phyloP scores from a whole-genome alignment of 2,888 invertebrate species.

The Gibbula magus region DNA sequence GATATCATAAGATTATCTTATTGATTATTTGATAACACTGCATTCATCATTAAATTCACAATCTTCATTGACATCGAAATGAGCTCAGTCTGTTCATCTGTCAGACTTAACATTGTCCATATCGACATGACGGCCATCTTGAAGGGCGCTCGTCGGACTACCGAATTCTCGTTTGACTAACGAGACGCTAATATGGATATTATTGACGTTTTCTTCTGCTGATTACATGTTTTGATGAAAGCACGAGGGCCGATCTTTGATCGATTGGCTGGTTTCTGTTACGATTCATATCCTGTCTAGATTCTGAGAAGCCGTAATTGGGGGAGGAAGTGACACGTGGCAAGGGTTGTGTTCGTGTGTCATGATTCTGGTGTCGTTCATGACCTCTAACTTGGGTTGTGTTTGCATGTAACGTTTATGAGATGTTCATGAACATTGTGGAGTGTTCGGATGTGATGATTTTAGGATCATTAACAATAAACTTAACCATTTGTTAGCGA shows the following conservation, averaged over 20 bases:
- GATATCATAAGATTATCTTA: no score
- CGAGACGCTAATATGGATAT: not conserved
- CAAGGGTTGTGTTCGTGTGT: not conserved
- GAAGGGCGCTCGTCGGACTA: not conserved
- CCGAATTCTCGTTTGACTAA: not conserved
- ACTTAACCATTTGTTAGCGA: no score
- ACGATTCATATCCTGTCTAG: not conserved
- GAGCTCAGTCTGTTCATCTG: no score
- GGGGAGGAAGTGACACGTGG: not conserved
- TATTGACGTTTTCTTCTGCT: not conserved
- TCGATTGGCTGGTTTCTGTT: not conserved
- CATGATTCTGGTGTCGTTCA: not conserved
- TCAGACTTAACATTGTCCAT: not conserved
- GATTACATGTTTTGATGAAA: not conserved
- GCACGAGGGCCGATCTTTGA: not conserved
- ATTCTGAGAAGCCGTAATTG: not conserved
- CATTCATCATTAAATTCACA: no score
- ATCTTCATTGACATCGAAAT: no score
- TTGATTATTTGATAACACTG: no score
- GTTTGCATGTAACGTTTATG: no score
- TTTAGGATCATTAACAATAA: no score
- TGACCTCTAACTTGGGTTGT: no score
- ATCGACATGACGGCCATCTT: not conserved
- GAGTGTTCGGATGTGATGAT: no score
- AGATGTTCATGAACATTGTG: no score